These are phyloP conservation scores for Phymatocera aterrima DNA, from an alignment of 2,888 invertebrate species.

Conservation along the genomic window DNA sequence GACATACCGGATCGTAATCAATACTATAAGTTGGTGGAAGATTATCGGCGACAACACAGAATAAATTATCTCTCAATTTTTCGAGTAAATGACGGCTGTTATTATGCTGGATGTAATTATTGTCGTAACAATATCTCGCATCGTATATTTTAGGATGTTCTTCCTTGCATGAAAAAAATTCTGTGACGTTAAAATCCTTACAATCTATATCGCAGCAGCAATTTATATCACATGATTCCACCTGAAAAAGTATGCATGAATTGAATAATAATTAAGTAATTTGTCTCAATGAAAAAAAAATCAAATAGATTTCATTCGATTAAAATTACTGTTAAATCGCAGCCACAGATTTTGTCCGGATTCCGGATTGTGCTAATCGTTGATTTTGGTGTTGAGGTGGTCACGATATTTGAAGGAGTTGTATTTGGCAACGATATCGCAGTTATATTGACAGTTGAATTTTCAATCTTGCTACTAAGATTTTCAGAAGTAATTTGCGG, in stretches of 20 bases:
- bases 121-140: constrained; percentile 76
- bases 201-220: constrained; percentile 92
- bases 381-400: constrained; percentile 45
- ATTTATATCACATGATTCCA: constrained; percentile 85
- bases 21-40: constrained; percentile 72
- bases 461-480: constrained; percentile 10
- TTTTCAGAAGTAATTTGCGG: neutral
- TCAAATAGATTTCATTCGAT: too few relatives aligned
- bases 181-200: constrained; percentile 76
- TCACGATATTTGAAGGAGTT: constrained; percentile 48
- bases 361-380: constrained; percentile 55
- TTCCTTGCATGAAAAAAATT: constrained; percentile 80
- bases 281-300: neutral
- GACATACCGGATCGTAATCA: constrained; percentile 57
- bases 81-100: constrained; percentile 74
- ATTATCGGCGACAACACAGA: constrained; percentile 80
- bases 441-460: constrained; percentile 31
- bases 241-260: constrained; percentile 71
- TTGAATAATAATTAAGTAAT: neutral
- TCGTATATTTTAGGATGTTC: constrained; percentile 67
- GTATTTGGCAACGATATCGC: constrained; percentile 37
- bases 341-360: constrained; percentile 75
- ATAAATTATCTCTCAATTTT: constrained; percentile 75
- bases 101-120: constrained; percentile 77
- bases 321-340: constrained; percentile 77